Conservation (phyloP, 2,888 invertebrate genomes). For the Timandra comae region DNA sequence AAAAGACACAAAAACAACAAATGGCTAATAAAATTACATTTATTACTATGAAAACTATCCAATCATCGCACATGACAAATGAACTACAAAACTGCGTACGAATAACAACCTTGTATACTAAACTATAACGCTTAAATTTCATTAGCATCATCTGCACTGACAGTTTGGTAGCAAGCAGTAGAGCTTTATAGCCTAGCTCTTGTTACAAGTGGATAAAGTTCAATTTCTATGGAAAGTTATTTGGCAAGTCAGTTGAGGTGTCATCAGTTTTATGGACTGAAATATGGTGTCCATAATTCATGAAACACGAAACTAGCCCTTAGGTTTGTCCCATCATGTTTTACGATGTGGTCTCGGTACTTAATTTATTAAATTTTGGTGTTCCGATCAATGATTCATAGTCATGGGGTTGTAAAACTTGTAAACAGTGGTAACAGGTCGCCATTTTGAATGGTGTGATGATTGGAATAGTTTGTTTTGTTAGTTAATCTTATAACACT, state of each 20-base stretch:
- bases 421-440: too few species aligned
- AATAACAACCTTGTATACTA: slow-evolving; percentile 7
- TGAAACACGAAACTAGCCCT: slow-evolving; percentile 7
- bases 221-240: too few species aligned
- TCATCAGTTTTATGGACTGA: not conserved
- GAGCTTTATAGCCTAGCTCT: not conserved
- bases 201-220: not conserved
- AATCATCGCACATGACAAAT: slow-evolving; percentile 24
- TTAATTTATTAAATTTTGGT: not conserved
- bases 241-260: not conserved
- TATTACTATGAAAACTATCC: slow-evolving; percentile 29
- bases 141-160: not conserved
- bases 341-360: slow-evolving; percentile 9
- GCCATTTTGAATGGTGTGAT: too few species aligned
- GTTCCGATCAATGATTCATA: too few species aligned
- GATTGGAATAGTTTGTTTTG: too few species aligned
- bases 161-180: not conserved
- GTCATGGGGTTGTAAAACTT: too few species aligned
- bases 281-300: slow-evolving; percentile 8
- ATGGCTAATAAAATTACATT: slow-evolving; percentile 30
- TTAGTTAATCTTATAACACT: too few species aligned
- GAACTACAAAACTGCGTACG: slow-evolving; percentile 21
- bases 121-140: too few species aligned
- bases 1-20: too few species aligned
- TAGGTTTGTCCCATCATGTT: slow-evolving; percentile 8